These are phyloP conservation scores for Lycaena phlaeas DNA, from an alignment of 2,888 invertebrate genomes.

Conservation along the genomic window DNA sequence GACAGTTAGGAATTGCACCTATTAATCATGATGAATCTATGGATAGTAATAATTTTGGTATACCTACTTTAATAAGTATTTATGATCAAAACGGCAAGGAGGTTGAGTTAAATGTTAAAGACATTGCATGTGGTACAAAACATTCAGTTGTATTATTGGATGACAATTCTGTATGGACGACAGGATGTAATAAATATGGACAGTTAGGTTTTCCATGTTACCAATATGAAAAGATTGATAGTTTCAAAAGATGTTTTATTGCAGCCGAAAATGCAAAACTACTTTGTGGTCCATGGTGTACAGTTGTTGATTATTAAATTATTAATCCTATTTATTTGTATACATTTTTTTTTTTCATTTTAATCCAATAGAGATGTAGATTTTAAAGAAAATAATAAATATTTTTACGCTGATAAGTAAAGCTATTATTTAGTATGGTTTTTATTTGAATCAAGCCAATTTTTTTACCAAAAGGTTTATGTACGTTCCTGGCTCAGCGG, in stretches of 20 bases:
- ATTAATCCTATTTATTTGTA: not conserved
- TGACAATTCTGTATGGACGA: constrained; percentile 78
- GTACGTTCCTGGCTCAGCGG: too few relatives aligned
- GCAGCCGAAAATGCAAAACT: constrained; percentile 28
- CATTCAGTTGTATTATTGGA: constrained; percentile 82
- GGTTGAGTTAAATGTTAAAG: constrained; percentile 62
- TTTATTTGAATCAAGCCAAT: too few relatives aligned
- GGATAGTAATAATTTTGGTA: constrained; percentile 32
- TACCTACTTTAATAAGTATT: constrained; percentile 51
- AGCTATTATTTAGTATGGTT: too few relatives aligned
- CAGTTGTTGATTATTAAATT: constrained; percentile 28
- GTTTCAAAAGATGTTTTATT: constrained; percentile 38
- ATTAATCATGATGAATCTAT: constrained; percentile 18
- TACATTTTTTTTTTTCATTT: not conserved
- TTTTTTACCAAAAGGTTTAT: too few relatives aligned
- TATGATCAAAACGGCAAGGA: constrained; percentile 48
- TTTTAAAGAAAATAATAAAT: too few relatives aligned
- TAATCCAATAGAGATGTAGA: not conserved
- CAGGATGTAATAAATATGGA: constrained; percentile 88
- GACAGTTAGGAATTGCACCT: constrained; percentile 82
- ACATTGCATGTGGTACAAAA: constrained; percentile 82
- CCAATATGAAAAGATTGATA: constrained; percentile 29
- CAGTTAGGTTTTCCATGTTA: constrained; percentile 75
- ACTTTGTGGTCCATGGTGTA: constrained; percentile 52
- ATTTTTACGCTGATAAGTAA: too few relatives aligned